These are phyloP conservation scores for Dicaeum eximium DNA, from an alignment of 2,113 vertebrate genomes.

Conservation along the genomic window DNA sequence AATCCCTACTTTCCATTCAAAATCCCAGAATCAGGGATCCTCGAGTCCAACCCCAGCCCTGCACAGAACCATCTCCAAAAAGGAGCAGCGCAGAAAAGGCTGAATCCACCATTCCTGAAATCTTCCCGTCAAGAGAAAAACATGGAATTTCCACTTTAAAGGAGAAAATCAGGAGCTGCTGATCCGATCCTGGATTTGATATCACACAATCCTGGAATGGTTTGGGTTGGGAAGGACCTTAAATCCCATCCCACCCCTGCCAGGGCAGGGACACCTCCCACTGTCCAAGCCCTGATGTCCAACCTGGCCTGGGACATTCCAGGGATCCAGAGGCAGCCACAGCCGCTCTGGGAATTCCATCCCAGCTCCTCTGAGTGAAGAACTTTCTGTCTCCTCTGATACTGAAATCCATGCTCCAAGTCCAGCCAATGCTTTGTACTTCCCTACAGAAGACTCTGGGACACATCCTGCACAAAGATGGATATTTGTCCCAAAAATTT, in stretches of 20 bases:
- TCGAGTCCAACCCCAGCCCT: rapidly evolving
- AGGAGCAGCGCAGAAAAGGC: rapidly evolving
- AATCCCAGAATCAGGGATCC: neutral
- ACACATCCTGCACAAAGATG: neutral
- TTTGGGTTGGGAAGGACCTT: neutral
- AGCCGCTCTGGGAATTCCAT: neutral
- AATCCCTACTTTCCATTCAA: rapidly evolving
- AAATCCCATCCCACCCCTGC: rapidly evolving
- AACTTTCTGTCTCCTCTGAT: neutral
- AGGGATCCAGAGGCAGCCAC: neutral
- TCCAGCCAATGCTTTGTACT: rapidly evolving
- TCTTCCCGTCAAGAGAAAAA: neutral
- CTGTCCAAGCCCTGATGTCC: neutral
- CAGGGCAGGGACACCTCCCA: neutral
- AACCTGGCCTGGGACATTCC: neutral
- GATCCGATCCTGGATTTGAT: too few species aligned
- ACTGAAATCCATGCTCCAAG: neutral
- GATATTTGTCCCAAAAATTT: neutral
- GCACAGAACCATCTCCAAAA: neutral
- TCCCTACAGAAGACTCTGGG: neutral
- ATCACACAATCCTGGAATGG: neutral
- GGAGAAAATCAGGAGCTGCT: neutral
- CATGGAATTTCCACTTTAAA: neutral
- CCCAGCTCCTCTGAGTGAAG: neutral
- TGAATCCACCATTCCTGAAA: neutral